Base-by-base conservation (phyloP, 2,888 invertebrate species). In the Panorpa germanica region DNA sequence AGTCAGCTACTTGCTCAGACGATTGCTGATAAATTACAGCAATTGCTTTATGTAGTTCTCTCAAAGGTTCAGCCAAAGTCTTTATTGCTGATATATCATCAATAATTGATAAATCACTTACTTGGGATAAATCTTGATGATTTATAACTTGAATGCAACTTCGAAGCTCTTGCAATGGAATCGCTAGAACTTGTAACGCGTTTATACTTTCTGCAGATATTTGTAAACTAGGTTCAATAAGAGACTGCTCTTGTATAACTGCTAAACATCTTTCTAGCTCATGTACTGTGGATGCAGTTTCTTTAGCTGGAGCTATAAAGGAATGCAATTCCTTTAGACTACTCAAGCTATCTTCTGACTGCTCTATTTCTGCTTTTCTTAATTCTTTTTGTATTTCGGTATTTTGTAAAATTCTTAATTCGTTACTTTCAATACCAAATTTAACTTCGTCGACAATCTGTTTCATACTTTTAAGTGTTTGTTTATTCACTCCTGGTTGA, bases 21-120 rank as follows among this genome's bases (percentile, higher is more conserved):
- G 57, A 48, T 35, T 59, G 53, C 38, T 59, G 56, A 35, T 60
- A 58, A 25, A 62, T 44, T 33, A 55, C 49, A 49, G 58, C 53
- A 35, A 62, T 45, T 22, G 57, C 54, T 9, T 43, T 53, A 28
- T 58, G 47, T 24, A 63, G 41, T 37, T 61, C 60, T 17, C 55
- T 49, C 30, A 63, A 44, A 12, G 62, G 57, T 34, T 56, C 48
- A 16, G 61, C 61, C 9, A 63, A 45, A 3, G 53, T 52, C 29
- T 53, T 47, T 20, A 57, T 41, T 4, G 55, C 39, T 2, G 46
- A 41, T 15, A 42, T 21, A 22, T 38, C 39, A 3, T 42, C 41
- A 4, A 29, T 26, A 4, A 35, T 25, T n/a, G 29, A 21, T 8
- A 33, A 17, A 4, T n/a, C 24, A 8, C 15, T 25, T 23, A 26